These are phyloP conservation scores for Rhabdomys dilectus DNA, from an alignment of 2,113 vertebrate species.

Conservation along the genomic window DNA sequence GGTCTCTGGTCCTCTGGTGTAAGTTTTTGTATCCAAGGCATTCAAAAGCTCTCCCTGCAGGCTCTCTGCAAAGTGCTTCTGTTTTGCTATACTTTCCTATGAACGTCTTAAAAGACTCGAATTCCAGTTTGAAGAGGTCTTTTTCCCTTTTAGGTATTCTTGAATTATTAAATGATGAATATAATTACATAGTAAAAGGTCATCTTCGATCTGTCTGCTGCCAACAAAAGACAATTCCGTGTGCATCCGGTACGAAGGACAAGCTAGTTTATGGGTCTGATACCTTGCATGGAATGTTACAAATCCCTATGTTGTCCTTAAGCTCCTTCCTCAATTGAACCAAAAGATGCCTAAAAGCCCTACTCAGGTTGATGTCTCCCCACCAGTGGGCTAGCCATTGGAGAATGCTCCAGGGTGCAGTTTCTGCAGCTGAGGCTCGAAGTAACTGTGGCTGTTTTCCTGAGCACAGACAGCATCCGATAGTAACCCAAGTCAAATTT, in stretches of 20 bases:
- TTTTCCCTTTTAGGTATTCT: constrained; percentile 53
- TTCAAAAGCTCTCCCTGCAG: not conserved
- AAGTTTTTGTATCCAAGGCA: not conserved
- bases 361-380: constrained; percentile 8
- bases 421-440: constrained; percentile 12
- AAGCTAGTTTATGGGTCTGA: constrained; percentile 71
- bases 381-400: constrained; percentile 15
- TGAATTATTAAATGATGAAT: constrained; percentile 77
- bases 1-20: not conserved
- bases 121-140: constrained; percentile 41
- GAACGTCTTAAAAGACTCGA: not conserved
- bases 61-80: constrained; percentile 9
- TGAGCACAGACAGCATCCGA: constrained; percentile 55
- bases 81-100: constrained; percentile 40
- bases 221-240: not conserved
- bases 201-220: constrained; percentile 72
- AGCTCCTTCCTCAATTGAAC: constrained; percentile 73
- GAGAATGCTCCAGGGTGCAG: constrained; percentile 64
- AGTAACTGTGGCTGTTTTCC: not conserved
- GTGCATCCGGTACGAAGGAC: not conserved
- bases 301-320: constrained; percentile 75
- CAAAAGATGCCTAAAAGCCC: constrained; percentile 73
- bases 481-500: constrained; percentile 53
- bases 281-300: constrained; percentile 69
- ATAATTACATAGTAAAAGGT: constrained; percentile 77